phyloP scores from a whole-genome alignment of 64 coral and sea anemone species.

The Montipora capricornis region DNA sequence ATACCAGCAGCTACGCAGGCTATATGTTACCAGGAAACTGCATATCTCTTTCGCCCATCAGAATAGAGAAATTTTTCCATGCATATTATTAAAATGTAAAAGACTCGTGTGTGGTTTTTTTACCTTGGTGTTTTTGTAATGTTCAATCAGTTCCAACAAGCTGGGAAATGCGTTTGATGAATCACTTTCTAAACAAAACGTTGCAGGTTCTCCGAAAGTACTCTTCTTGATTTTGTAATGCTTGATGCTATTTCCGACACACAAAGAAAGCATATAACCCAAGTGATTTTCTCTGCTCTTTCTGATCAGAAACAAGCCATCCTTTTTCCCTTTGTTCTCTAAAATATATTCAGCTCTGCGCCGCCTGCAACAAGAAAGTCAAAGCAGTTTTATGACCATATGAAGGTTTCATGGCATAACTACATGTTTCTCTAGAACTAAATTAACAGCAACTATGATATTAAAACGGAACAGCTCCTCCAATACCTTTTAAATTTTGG shows the following conservation, averaged over 20 bases:
- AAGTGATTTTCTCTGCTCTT: not conserved
- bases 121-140: slow-evolving; percentile 20
- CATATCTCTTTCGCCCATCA: too few species aligned
- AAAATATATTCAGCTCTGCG: not conserved
- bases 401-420: too few species aligned
- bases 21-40: too few species aligned
- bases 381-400: too few species aligned
- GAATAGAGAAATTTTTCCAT: too few species aligned
- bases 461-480: too few species aligned
- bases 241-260: not conserved
- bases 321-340: not conserved
- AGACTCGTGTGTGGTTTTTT: not conserved
- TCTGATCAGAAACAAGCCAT: slow-evolving; percentile 56
- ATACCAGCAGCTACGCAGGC: too few species aligned
- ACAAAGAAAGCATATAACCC: slow-evolving; percentile 16
- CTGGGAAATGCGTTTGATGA: not conserved
- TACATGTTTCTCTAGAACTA: too few species aligned
- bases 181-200: not conserved
- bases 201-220: not conserved
- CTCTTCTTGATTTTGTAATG: slow-evolving; percentile 9
- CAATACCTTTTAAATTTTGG: too few species aligned
- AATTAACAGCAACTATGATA: not conserved
- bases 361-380: slow-evolving; percentile 15
- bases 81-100: not conserved
- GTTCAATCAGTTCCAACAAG: slow-evolving; percentile 9